A percentile compares a stretch with the other conserved stretches of the same genome.
Evolutionary conservation across 2,888 invertebrate genomes (phyloP).

Genomic region (Gnatocerus cornutus): DNA sequence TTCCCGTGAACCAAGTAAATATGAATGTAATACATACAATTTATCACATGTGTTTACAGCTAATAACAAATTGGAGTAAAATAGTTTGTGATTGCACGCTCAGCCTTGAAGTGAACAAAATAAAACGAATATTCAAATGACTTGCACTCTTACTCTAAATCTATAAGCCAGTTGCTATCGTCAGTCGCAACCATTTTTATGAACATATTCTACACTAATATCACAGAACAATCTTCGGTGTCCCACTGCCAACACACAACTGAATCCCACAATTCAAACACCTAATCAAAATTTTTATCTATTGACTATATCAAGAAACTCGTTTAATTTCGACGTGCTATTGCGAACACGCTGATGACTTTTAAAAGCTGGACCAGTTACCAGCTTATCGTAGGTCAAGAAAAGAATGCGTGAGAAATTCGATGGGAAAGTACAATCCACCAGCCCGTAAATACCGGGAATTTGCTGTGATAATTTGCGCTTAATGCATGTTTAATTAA

Average conservation of each 20-base stretch:
- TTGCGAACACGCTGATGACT: conserved; percentile 22
- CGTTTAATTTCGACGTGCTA: conserved; percentile 24
- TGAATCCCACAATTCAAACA: conserved; percentile 10
- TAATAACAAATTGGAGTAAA: conserved; percentile 27
- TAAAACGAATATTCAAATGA: conserved; percentile 35
- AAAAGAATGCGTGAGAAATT: conserved; percentile 27
- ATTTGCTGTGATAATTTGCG: background rate
- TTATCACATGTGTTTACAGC: conserved; percentile 17
- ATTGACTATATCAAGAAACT: conserved; percentile 28
- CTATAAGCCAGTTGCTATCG: conserved; percentile 22
- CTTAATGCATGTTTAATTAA: conserved; percentile 20
- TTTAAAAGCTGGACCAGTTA: conserved; percentile 23
- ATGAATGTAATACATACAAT: background rate
- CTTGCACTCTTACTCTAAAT: conserved; percentile 42
- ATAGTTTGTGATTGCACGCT: conserved; percentile 15
- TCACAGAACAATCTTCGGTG: conserved; percentile 31
- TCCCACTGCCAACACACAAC: conserved; percentile 21
- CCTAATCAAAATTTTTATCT: conserved; percentile 36
- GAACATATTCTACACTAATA: conserved; percentile 34
- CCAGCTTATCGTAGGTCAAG: conserved; percentile 36
- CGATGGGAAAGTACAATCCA: conserved; percentile 6
- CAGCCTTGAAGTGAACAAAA: conserved; percentile 38
- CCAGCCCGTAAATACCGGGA: background rate
- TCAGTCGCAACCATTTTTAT: conserved; percentile 27
- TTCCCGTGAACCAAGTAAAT: too few species aligned